Evolutionary conservation across 2,888 invertebrate genomes (phyloP), one percentile per base, ranked within the genome.

Genomic region (Adineta ricciae): DNA sequence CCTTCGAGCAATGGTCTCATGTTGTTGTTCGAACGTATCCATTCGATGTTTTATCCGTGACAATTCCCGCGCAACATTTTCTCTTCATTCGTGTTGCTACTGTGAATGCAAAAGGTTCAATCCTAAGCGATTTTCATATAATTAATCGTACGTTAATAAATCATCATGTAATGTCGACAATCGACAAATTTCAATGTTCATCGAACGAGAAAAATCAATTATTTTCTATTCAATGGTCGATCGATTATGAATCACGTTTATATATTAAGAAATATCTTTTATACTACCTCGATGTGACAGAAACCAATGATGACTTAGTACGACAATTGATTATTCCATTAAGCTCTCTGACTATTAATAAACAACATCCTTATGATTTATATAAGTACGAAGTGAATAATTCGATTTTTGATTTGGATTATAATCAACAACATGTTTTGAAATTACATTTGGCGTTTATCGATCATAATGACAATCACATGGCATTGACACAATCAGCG

Each of bases 61-160:
- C 32, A 32, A 64, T 64, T 16, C 14, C 32, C 4, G 0, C 32
- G 32, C 16, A 11, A 8, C 32, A 16, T 36, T 19, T 64, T 36
- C 64, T 64, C 19, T 64, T 64, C 19, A 32, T 64, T 19, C 64
- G 64, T 64, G 11, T 64, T 32, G 78, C 78, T 9, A 78, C 36
- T n/a, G 41, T 78, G 9, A 78, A 78, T 78, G 78, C 78, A 24
- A 78, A 78, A 78, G 78, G 78, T 78, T 78, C 78, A 41, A 78
- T 41, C 36, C 41, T 78, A 41, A 78, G 78, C 4, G 78, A 41
- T 41, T 41, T 78, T 78, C 78, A 78, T 41, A 78, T 78, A 9
- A 41, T 78, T n/a, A 78, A 78, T 78, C 41, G 38, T 41, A 78
- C 38, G 8, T 11, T 41, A 78, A 41, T 41, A 14, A n/a, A 78